Evolutionary conservation across 2,888 invertebrate species (phyloP), one percentile per base, ranked within the genome.

Genomic region (Acanthacorydalis orientalis): DNA sequence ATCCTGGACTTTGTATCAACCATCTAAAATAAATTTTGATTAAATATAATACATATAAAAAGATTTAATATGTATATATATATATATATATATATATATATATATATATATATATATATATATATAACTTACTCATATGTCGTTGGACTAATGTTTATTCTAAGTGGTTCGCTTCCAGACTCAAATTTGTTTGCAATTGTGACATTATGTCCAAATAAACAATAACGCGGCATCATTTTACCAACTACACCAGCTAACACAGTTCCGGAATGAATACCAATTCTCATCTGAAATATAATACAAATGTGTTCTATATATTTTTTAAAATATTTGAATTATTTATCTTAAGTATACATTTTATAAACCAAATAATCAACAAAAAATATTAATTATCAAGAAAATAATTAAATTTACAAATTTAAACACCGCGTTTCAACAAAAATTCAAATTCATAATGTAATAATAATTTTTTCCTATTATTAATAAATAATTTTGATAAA

Each of bases 141-240:
- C 9, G 90, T 91, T 2, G 93, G 93, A 60, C 93, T 93, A 62
- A 93, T 79, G 68, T 95, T 92, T 61, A 92, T 87, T 64, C 79
- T 80, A 56, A 89, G 72, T 0, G 92, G 89, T 60, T 89, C 90
- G 51, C 93, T 93, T 38, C 88, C 81, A 0, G 92, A 92, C 64
- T 95, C 95, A 59, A 95, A 93, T 70, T 91, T 93, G 67, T 95
- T 95, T 44, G 93, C 93, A 48, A 93, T 75, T 1, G 92, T 92
- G 12, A 92, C 92, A 62, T 93, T 91, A 64, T 93, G 91, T 0
- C 95, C 93, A 59, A 95, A 93, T 51, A 95, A 78, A 63, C 93
- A 95, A 60, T 93, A 95, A 55, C 93, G 78, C 23, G 89, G 79
- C 89, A 90, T 90, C 57, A 88, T 91, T 46, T 88, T 85, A 0